Evolutionary conservation across 92 coral and sea anemone species (phyloP).

Genomic region (Virgularia gustaviana): DNA sequence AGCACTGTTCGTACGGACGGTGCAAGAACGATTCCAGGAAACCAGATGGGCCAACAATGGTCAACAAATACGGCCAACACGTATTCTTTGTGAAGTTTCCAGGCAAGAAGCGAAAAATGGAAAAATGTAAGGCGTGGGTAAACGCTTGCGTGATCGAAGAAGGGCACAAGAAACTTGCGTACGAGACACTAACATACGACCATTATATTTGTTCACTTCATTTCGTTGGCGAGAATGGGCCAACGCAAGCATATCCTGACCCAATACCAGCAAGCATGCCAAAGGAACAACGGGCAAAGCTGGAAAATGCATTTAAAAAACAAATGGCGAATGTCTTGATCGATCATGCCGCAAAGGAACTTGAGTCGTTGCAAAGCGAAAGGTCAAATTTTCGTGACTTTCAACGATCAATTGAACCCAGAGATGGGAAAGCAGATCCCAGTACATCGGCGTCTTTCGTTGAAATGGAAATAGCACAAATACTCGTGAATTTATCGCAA

Average conservation of each 20-base stretch:
- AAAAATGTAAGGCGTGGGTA: constrained; percentile 36
- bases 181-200: constrained; percentile 53
- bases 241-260: constrained; percentile 46
- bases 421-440: neutral
- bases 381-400: neutral
- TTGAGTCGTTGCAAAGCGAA: constrained; percentile 3
- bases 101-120: constrained; percentile 41
- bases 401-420: neutral
- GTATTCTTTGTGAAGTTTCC: constrained; percentile 52
- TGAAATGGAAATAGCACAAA: constrained; percentile 31
- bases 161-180: constrained; percentile 47
- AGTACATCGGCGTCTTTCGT: neutral
- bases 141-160: constrained; percentile 44
- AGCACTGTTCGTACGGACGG: constrained; percentile 51
- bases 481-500: constrained; percentile 25
- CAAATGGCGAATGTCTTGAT: constrained; percentile 2
- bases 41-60: constrained; percentile 48
- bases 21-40: constrained; percentile 50
- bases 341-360: constrained; percentile 15
- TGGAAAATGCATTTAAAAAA: constrained; percentile 44
- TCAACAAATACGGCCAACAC: constrained; percentile 41
- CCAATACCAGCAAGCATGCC: constrained; percentile 48
- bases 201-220: constrained; percentile 55
- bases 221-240: constrained; percentile 59
- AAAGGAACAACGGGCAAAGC: constrained; percentile 28